Conservation (phyloP, 1,140 invertebrate genomes). For the Yoshiicerus persimilis region DNA sequence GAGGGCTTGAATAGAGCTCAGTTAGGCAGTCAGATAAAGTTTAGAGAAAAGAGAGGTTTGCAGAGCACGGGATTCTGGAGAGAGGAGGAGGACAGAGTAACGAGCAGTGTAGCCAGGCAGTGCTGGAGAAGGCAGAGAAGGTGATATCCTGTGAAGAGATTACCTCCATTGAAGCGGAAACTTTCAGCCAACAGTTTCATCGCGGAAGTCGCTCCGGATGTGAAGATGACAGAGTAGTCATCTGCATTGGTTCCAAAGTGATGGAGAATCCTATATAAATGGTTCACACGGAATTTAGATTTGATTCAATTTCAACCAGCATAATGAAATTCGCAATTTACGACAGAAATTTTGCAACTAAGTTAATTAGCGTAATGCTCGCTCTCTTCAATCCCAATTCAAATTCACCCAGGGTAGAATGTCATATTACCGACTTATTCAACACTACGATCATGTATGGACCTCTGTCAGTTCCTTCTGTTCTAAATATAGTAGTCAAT, state of each 20-base stretch:
- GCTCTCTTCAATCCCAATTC: background rate
- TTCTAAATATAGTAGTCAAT: no score
- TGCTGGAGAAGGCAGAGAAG: slow-evolving; percentile 4
- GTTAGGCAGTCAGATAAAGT: background rate
- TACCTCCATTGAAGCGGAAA: slow-evolving; percentile 55
- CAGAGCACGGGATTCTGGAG: background rate
- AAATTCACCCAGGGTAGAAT: background rate
- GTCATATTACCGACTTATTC: background rate
- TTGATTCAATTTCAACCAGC: background rate
- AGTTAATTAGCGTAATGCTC: background rate
- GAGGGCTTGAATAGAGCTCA: background rate
- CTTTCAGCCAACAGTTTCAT: slow-evolving; percentile 81
- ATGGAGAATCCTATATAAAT: slow-evolving; percentile 67
- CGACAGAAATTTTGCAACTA: background rate
- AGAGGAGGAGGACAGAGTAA: background rate
- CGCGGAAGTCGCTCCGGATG: slow-evolving; percentile 80
- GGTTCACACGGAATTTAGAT: slow-evolving; percentile 1
- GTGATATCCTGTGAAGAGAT: slow-evolving; percentile 41
- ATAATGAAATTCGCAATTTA: slow-evolving; percentile 18
- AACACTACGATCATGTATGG: no score
- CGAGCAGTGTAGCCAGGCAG: background rate
- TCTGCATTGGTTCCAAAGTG: slow-evolving; percentile 79
- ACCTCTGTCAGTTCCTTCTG: no score
- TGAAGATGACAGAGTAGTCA: slow-evolving; percentile 87
- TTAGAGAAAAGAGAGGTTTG: background rate